These are phyloP conservation scores for Triplophysa tibetana DNA, from an alignment of 2,113 vertebrate genomes.

Conservation along the genomic window DNA sequence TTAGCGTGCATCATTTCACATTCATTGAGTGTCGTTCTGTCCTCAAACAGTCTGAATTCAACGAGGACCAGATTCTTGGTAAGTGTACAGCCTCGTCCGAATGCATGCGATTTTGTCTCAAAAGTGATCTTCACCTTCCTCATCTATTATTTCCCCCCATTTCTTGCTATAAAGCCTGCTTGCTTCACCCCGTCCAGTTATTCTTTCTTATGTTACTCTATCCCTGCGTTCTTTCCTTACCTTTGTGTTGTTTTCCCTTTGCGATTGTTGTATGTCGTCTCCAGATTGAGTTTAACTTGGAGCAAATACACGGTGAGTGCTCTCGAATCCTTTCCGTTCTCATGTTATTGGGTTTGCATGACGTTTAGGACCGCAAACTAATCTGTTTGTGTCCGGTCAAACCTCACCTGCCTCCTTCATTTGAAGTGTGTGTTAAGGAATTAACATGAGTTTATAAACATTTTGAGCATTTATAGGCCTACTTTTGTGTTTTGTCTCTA, in stretches of 20 bases:
- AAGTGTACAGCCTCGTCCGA: slow-evolving; percentile 62
- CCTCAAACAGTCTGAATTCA: slow-evolving; percentile 87
- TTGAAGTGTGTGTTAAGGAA: background rate
- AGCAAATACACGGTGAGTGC: slow-evolving; percentile 79
- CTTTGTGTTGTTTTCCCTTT: slow-evolving; percentile 61
- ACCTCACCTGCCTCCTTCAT: background rate
- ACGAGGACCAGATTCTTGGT: slow-evolving; percentile 90
- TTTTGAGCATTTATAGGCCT: background rate
- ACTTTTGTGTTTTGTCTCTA: background rate
- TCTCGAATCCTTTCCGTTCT: slow-evolving; percentile 29
- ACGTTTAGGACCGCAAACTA: slow-evolving; percentile 7
- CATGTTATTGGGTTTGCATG: slow-evolving; percentile 44
- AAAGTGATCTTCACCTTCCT: background rate
- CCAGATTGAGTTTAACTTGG: slow-evolving; percentile 79
- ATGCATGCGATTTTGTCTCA: slow-evolving; percentile 46
- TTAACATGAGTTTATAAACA: background rate
- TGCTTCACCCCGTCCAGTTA: background rate
- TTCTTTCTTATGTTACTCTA: slow-evolving; percentile 8
- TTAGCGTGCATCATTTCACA: slow-evolving; percentile 12
- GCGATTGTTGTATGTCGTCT: slow-evolving; percentile 68
- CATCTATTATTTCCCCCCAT: slow-evolving; percentile 51
- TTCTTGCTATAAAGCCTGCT: slow-evolving; percentile 35
- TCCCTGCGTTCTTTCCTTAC: slow-evolving; percentile 52
- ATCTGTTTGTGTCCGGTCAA: slow-evolving; percentile 7
- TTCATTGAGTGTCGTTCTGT: slow-evolving; percentile 55